Evolutionary conservation across 1,140 invertebrate genomes (phyloP).

Genomic region (Caenorhabditis brenneri): DNA sequence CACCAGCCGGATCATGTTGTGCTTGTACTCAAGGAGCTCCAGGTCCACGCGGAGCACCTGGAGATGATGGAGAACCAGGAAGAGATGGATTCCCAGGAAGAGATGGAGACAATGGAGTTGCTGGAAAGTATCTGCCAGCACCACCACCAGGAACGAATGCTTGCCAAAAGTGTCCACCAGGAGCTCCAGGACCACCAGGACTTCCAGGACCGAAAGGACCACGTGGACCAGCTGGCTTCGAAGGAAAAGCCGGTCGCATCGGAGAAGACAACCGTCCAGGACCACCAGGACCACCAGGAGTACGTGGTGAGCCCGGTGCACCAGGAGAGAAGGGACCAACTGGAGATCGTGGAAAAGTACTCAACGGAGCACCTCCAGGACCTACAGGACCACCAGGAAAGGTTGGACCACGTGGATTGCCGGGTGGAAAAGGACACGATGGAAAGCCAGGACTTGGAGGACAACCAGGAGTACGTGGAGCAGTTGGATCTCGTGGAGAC

Average conservation of each 20-base stretch:
- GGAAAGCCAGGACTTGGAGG: constrained; percentile 48
- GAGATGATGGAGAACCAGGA: constrained; percentile 60
- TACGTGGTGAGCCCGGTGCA: constrained; percentile 58
- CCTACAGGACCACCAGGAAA: constrained; percentile 55
- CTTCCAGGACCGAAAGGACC: constrained; percentile 57
- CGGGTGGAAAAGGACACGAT: constrained; percentile 36
- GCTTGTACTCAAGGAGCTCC: constrained; percentile 65
- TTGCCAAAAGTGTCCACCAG: constrained; percentile 62
- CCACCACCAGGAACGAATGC: constrained; percentile 65
- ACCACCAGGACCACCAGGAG: constrained; percentile 56
- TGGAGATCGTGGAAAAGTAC: constrained; percentile 58
- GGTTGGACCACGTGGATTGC: constrained; percentile 38
- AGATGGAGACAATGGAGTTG: constrained; percentile 50
- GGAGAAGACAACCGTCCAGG: constrained; percentile 56
- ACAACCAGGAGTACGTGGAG: constrained; percentile 51
- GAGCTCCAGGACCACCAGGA: constrained; percentile 51
- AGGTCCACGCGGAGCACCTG: constrained; percentile 53
- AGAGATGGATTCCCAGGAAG: constrained; percentile 55
- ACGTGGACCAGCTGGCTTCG: constrained; percentile 52
- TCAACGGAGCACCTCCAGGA: constrained; percentile 59
- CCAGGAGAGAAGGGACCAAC: constrained; percentile 58
- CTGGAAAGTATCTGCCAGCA: constrained; percentile 66
- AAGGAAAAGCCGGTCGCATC: constrained; percentile 47
- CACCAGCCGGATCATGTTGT: constrained; percentile 61
- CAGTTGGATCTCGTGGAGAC: constrained; percentile 51